These are phyloP conservation scores for Carollia perspicillata DNA, from an alignment of 2,113 vertebrate genomes.

Conservation along the genomic window DNA sequence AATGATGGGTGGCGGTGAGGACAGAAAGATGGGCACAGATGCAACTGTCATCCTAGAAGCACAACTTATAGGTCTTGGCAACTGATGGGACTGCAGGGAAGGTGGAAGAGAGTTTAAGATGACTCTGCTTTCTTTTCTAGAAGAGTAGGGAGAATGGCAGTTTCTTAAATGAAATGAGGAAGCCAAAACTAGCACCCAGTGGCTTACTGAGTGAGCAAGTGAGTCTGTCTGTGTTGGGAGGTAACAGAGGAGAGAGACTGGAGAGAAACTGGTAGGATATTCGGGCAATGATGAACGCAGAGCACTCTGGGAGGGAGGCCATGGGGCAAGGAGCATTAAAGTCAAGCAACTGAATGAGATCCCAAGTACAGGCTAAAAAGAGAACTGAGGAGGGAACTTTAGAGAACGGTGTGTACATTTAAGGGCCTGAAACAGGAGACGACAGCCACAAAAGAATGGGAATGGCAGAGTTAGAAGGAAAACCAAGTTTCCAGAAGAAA, in stretches of 20 bases:
- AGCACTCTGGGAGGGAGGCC: not conserved
- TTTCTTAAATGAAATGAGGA: not conserved
- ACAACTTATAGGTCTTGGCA: not conserved
- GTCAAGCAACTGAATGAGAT: not conserved
- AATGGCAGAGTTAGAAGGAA: not conserved
- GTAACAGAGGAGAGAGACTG: not conserved
- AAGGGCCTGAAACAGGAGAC: not conserved
- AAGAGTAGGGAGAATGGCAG: not conserved
- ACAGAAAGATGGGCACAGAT: not conserved
- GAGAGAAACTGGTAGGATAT: not conserved
- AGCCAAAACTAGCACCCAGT: not conserved
- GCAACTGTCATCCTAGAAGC: not conserved
- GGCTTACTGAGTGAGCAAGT: not conserved
- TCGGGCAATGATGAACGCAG: not conserved
- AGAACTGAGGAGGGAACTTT: not conserved
- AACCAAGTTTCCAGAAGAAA: not conserved
- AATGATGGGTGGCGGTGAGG: not conserved
- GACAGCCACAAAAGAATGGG: not conserved
- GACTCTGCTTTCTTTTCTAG: not conserved
- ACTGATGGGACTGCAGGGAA: not conserved
- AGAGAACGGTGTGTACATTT: not conserved
- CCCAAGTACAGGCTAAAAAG: not conserved
- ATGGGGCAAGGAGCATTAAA: not conserved
- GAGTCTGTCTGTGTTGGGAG: not conserved
- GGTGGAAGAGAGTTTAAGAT: not conserved